Evolutionary conservation across 2,797 vertebrate species (phyloP).

Genomic region (Muscicapa striata): DNA sequence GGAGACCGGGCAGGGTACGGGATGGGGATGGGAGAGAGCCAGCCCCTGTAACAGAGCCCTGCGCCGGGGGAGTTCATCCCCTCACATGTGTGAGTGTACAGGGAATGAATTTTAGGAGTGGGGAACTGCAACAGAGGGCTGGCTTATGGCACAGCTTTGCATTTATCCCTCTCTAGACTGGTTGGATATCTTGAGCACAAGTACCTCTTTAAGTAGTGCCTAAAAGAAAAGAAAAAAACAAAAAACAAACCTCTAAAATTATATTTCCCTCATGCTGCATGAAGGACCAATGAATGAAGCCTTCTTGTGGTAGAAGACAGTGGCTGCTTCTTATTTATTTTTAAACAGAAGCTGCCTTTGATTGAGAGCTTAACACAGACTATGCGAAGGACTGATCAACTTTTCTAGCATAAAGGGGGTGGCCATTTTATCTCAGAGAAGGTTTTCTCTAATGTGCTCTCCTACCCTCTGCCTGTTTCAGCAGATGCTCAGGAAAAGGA

Average conservation of each 20-base stretch:
- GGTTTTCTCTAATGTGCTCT: neutral
- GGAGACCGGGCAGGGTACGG: neutral
- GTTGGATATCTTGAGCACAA: neutral
- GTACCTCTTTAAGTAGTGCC: neutral
- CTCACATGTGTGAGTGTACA: fast-evolving
- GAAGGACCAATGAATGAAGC: neutral
- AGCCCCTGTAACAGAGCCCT: neutral
- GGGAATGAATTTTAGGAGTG: neutral
- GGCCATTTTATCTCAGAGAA: neutral
- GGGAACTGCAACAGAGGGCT: neutral
- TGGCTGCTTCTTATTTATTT: neutral
- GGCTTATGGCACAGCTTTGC: neutral
- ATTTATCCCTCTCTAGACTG: neutral
- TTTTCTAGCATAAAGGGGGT: neutral
- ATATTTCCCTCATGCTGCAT: fast-evolving
- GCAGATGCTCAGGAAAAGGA: constrained; percentile 58
- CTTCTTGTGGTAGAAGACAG: neutral
- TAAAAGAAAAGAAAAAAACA: neutral
- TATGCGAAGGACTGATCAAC: neutral
- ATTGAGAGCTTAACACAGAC: neutral
- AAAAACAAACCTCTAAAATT: too few species aligned
- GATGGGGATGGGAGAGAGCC: too few species aligned
- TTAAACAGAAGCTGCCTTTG: neutral
- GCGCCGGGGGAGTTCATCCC: too few species aligned
- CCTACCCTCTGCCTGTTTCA: neutral